These are phyloP conservation scores for Stomatorhinus walkeri DNA, from an alignment of 2,797 vertebrate species.

Conservation along the genomic window DNA sequence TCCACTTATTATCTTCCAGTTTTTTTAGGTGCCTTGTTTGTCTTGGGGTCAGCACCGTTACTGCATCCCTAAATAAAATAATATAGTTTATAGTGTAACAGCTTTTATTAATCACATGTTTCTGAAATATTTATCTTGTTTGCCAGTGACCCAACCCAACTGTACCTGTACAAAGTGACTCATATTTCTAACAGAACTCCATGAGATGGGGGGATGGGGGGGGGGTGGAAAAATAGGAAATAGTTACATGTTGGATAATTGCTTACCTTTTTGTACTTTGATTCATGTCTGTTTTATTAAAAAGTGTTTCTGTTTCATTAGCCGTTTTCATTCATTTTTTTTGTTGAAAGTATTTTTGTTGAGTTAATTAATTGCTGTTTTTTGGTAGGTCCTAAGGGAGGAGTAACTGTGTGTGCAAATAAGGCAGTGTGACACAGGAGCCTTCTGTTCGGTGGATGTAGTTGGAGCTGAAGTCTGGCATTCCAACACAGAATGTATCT, in stretches of 20 bases:
- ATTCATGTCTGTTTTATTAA: background rate
- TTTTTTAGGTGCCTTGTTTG: background rate
- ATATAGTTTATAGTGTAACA: background rate
- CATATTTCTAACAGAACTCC: background rate
- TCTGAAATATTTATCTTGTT: background rate
- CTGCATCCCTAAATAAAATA: background rate
- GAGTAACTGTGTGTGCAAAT: background rate
- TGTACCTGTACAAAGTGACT: background rate
- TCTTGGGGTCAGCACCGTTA: background rate
- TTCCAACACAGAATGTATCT: background rate
- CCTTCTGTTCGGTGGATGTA: background rate
- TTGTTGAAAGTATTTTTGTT: background rate
- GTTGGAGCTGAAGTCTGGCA: background rate
- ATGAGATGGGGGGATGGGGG: too few species aligned
- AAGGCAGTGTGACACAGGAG: background rate
- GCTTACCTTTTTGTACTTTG: background rate
- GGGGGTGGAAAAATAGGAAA: background rate
- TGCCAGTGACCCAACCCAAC: background rate
- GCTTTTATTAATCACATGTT: background rate
- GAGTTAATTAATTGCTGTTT: background rate
- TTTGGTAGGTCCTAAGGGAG: background rate
- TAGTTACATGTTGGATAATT: background rate
- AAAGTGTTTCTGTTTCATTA: background rate
- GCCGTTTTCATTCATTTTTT: background rate
- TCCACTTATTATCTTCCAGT: background rate